Evolutionary conservation across 2,113 vertebrate species (phyloP).

Genomic region (Bucco capensis): DNA sequence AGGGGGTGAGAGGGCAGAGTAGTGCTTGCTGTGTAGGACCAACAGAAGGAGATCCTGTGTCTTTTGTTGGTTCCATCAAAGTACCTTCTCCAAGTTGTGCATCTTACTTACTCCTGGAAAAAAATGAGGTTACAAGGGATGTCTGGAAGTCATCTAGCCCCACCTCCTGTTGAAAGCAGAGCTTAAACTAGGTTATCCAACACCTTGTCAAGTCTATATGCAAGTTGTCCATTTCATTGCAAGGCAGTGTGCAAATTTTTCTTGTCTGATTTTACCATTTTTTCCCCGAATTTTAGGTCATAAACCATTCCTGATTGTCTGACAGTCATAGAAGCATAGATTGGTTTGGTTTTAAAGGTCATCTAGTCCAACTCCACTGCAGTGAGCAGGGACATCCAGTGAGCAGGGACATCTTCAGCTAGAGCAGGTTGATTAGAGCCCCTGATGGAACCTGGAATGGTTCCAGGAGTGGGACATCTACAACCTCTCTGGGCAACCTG

Average conservation of each 20-base stretch:
- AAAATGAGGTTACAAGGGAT: neutral
- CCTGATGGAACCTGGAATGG: neutral
- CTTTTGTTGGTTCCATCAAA: accelerated
- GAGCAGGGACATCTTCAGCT: neutral
- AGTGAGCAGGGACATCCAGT: neutral
- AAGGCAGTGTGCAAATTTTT: neutral
- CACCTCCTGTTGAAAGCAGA: neutral
- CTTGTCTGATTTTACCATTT: neutral
- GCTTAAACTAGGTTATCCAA: neutral
- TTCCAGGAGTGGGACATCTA: too few relatives aligned
- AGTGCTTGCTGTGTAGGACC: neutral
- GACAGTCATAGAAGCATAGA: neutral
- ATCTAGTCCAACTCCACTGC: neutral
- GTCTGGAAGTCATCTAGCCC: neutral
- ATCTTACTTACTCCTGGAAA: too few relatives aligned
- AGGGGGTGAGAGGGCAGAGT: neutral
- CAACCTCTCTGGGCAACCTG: too few relatives aligned
- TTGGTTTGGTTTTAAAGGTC: neutral
- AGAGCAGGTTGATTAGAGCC: neutral
- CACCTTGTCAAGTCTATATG: neutral
- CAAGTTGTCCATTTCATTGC: neutral
- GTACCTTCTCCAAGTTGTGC: accelerated
- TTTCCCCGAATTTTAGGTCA: neutral
- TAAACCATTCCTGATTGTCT: neutral
- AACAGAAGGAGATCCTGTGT: accelerated